Evolutionary conservation across 2,888 invertebrate genomes (phyloP).

Genomic region (Mellilla xanthometata): DNA sequence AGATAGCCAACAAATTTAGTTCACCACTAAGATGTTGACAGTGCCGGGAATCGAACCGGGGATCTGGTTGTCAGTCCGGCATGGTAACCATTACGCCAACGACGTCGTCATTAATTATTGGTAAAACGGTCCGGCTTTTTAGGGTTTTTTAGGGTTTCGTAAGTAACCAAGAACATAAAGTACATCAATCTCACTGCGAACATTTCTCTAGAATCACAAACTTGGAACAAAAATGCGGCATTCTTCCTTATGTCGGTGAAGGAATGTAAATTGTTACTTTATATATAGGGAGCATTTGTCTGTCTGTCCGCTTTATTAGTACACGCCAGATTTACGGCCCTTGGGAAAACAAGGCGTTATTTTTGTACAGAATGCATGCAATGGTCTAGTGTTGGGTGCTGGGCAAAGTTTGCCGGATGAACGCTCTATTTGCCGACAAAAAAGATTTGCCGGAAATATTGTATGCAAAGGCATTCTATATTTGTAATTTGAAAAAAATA

Average conservation of each 20-base stretch:
- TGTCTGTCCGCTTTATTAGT: conserved; percentile 68
- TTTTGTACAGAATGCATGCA: conserved; percentile 30
- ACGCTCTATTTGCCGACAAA: not conserved
- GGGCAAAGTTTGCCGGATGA: too few relatives aligned
- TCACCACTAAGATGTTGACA: too few relatives aligned
- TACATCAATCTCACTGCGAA: conserved; percentile 1
- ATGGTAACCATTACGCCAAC: too few relatives aligned
- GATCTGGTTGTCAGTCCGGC: too few relatives aligned
- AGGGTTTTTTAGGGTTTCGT: too few relatives aligned
- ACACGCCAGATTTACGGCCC: conserved; percentile 59
- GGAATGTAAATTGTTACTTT: conserved; percentile 67
- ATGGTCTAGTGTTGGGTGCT: conserved; percentile 5
- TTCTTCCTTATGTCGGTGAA: conserved; percentile 23
- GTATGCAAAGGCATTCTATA: too few relatives aligned
- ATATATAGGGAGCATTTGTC: conserved; percentile 60
- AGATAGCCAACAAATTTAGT: too few relatives aligned
- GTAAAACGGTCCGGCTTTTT: too few relatives aligned
- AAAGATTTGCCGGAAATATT: not conserved
- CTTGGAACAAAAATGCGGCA: conserved; percentile 27
- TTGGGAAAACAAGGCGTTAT: conserved; percentile 50
- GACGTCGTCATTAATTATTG: too few relatives aligned
- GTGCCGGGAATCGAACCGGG: too few relatives aligned
- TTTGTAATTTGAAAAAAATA: too few relatives aligned
- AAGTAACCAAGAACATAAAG: too few relatives aligned
- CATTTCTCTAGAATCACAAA: conserved; percentile 8